These are phyloP conservation scores for Balanococcus diminutus DNA, from an alignment of 2,888 invertebrate genomes.

Conservation along the genomic window DNA sequence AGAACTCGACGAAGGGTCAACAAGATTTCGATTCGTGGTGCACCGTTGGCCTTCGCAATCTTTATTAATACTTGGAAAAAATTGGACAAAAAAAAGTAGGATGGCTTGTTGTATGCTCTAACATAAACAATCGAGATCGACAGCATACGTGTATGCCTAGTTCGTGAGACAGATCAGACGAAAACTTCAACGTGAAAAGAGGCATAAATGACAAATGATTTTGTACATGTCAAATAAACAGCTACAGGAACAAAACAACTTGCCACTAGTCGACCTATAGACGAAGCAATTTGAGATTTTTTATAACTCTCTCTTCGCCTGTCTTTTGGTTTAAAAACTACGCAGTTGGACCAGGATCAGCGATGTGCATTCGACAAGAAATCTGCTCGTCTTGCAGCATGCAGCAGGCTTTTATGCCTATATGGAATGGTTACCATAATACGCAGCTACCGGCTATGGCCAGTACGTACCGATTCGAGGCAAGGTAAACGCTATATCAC, in stretches of 20 bases:
- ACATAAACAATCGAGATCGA: not conserved
- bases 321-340: not conserved
- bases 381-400: not conserved
- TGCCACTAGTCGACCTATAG: not conserved
- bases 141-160: not conserved
- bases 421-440: not conserved
- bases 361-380: not conserved
- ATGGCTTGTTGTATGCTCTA: not conserved
- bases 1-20: not conserved
- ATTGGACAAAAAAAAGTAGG: not conserved
- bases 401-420: not conserved
- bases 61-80: not conserved
- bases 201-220: conserved; percentile 13
- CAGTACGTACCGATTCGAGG: not conserved
- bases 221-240: not conserved
- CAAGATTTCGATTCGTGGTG: not conserved
- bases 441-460: not conserved
- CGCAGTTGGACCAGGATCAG: not conserved
- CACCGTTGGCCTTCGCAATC: not conserved
- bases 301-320: not conserved
- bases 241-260: not conserved
- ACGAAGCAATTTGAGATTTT: conserved; percentile 23
- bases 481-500: not conserved
- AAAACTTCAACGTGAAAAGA: not conserved
- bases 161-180: not conserved